Evolutionary conservation across 2,113 vertebrate species (phyloP).

Genomic region (Albula goreensis): DNA sequence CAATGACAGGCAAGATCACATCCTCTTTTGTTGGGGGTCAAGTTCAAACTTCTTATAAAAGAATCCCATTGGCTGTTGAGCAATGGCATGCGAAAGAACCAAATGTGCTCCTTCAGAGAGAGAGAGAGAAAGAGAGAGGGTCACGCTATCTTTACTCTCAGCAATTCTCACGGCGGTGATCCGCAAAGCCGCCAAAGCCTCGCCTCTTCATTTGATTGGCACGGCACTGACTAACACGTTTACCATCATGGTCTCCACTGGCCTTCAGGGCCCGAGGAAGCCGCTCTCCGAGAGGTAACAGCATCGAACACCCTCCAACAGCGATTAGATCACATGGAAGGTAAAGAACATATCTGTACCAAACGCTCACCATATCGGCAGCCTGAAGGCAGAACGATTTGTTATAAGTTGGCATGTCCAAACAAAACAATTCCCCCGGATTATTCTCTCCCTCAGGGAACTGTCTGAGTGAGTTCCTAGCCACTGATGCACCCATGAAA

Average conservation of each 20-base stretch:
- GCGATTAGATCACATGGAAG: neutral
- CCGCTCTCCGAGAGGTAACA: neutral
- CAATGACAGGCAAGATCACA: too few relatives aligned
- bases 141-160: neutral
- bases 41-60: neutral
- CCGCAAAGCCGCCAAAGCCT: neutral
- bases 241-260: neutral
- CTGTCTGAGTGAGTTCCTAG: neutral
- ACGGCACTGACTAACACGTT: neutral
- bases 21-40: too few relatives aligned
- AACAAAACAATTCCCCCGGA: too few relatives aligned
- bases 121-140: neutral
- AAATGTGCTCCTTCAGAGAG: too few relatives aligned
- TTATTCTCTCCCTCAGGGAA: neutral
- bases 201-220: neutral
- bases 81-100: neutral
- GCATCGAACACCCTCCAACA: neutral
- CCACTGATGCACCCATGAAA: neutral
- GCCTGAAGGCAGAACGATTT: neutral
- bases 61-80: neutral
- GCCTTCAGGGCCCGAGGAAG: too few relatives aligned
- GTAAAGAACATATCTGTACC: neutral
- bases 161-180: neutral
- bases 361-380: neutral
- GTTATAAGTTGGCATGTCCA: neutral